These are phyloP conservation scores for Muscidifurax raptorellus DNA, from an alignment of 1,140 invertebrate species.

Conservation along the genomic window DNA sequence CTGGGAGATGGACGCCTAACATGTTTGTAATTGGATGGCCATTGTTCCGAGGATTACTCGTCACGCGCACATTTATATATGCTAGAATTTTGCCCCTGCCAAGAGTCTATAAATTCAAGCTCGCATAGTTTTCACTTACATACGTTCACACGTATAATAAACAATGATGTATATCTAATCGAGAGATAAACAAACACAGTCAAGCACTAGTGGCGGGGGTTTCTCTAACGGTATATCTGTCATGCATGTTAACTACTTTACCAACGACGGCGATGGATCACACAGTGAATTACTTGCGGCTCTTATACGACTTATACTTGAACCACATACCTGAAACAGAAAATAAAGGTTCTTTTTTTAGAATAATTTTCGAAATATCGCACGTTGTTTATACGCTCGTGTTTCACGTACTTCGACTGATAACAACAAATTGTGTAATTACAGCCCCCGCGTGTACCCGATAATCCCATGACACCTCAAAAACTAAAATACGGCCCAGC, in stretches of 20 bases:
- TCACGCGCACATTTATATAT: too few relatives aligned
- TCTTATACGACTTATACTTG: conserved; percentile 35
- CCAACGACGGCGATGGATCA: conserved; percentile 27
- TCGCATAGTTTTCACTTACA: too few relatives aligned
- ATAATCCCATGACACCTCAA: neutral
- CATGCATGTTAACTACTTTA: conserved; percentile 46
- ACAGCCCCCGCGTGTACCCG: too few relatives aligned
- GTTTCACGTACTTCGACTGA: too few relatives aligned
- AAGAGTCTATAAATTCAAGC: too few relatives aligned
- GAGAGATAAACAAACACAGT: neutral
- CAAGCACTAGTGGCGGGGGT: neutral
- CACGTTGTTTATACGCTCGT: too few relatives aligned
- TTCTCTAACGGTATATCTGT: conserved; percentile 11
- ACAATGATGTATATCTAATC: neutral
- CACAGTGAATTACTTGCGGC: conserved; percentile 36
- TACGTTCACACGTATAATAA: neutral
- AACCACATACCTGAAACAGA: conserved; percentile 55
- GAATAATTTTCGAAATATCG: too few relatives aligned
- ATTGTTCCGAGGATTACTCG: neutral
- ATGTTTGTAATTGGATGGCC: neutral
- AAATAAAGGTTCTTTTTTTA: conserved; percentile 33
- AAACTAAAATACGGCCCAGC: neutral
- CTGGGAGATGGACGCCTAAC: neutral
- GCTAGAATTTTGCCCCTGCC: too few relatives aligned
- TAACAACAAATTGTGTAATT: conserved; percentile 9